phyloP scores from a whole-genome alignment of 2,888 invertebrate species.

The Melanostoma mellinum region DNA sequence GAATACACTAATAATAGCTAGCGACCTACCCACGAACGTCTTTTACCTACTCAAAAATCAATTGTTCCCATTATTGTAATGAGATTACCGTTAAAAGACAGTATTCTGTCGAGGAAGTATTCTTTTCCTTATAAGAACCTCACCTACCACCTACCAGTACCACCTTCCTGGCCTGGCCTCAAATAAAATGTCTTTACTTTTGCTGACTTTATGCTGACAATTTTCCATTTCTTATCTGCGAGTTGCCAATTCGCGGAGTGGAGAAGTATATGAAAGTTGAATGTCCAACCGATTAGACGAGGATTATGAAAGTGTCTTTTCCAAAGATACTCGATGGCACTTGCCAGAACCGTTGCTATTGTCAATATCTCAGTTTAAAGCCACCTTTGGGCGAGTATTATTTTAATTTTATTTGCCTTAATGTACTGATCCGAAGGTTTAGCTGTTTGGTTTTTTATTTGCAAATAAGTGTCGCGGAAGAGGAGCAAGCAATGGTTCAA shows the following conservation, averaged over 20 bases:
- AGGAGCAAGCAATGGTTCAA: conserved; percentile 29
- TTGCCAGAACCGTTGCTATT: conserved; percentile 27
- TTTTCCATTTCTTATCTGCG: conserved; percentile 22
- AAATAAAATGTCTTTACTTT: conserved; percentile 12
- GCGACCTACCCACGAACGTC: conserved; percentile 34
- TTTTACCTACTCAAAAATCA: conserved; percentile 68
- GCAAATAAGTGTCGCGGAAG: conserved; percentile 10
- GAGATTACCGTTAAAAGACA: conserved; percentile 62
- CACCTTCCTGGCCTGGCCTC: background rate
- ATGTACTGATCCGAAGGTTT: conserved; percentile 25
- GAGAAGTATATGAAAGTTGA: conserved; percentile 19
- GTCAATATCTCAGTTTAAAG: conserved; percentile 23
- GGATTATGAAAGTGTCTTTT: conserved; percentile 33
- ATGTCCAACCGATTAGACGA: conserved; percentile 35
- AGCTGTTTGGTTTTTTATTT: conserved; percentile 47
- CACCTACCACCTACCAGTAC: too few species aligned
- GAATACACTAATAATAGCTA: conserved; percentile 26
- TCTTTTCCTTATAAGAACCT: background rate
- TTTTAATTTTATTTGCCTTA: conserved; percentile 29
- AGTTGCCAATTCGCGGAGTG: conserved; percentile 23
- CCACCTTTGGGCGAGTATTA: conserved; percentile 29
- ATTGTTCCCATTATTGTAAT: conserved; percentile 72
- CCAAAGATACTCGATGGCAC: conserved; percentile 31
- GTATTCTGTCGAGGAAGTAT: conserved; percentile 36
- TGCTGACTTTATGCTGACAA: conserved; percentile 24